phyloP scores from a whole-genome alignment of 1,140 invertebrate species.

The Proctacanthus coquilletti region DNA sequence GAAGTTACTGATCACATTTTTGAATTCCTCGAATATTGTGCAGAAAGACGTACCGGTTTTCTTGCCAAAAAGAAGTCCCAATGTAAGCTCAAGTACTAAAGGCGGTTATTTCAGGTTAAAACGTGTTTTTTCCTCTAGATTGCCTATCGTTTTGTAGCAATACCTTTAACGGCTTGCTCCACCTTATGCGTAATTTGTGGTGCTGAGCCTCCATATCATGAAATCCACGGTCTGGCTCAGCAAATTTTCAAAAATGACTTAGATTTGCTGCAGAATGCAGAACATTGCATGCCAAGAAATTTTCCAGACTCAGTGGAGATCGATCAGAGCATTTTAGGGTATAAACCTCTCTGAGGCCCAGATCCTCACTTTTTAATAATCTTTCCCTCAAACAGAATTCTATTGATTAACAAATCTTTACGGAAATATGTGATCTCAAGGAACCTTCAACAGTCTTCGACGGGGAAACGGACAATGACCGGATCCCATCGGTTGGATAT shows the following conservation, averaged over 20 bases:
- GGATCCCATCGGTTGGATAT: slow-evolving; percentile 48
- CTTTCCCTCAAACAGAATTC: slow-evolving; percentile 34
- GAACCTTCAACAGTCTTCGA: slow-evolving; percentile 37
- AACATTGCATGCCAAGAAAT: slow-evolving; percentile 45
- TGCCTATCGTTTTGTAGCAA: slow-evolving; percentile 5
- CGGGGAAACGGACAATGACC: slow-evolving; percentile 32
- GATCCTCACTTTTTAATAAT: slow-evolving; percentile 3
- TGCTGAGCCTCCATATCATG: slow-evolving; percentile 2
- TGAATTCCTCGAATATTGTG: slow-evolving; percentile 38
- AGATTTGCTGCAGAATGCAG: slow-evolving; percentile 45
- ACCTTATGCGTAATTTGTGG: slow-evolving; percentile 6
- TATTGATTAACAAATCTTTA: slow-evolving; percentile 47
- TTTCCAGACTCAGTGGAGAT: slow-evolving; percentile 42
- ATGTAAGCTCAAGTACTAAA: no score
- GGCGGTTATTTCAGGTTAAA: no score
- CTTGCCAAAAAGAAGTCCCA: slow-evolving; percentile 60
- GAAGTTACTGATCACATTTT: slow-evolving; percentile 48
- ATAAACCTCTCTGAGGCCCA: slow-evolving; percentile 8
- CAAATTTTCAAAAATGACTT: slow-evolving; percentile 24
- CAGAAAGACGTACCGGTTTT: slow-evolving; percentile 61
- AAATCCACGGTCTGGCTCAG: slow-evolving; percentile 1
- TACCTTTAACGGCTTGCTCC: not conserved
- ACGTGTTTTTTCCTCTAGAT: slow-evolving; percentile 2
- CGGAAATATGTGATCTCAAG: slow-evolving; percentile 51
- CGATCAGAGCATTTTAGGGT: slow-evolving; percentile 50